Percentiles rank a stretch among this genome's conserved stretches.
Evolutionary conservation across 2,888 invertebrate genomes (phyloP).

Genomic region (Piscicola geometra): DNA sequence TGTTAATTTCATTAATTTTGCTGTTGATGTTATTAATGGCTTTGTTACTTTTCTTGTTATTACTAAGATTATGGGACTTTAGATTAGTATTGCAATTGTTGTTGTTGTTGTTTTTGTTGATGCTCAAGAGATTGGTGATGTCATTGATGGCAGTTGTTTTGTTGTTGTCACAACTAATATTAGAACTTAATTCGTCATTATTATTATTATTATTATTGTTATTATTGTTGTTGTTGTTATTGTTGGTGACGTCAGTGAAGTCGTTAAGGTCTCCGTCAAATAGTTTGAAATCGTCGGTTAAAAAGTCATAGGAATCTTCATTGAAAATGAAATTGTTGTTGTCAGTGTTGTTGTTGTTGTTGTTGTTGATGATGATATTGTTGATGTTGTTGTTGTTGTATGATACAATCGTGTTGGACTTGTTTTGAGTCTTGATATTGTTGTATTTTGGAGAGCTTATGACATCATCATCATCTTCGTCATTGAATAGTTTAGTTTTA

Average conservation of each 20-base stretch:
- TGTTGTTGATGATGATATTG: not conserved
- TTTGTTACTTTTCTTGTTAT: no score
- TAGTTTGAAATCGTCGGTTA: not conserved
- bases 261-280: conserved; percentile 1
- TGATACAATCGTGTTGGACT: not conserved
- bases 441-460: not conserved
- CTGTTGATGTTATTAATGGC: no score
- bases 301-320: conserved; percentile 1
- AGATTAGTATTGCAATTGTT: not conserved
- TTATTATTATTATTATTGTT: not conserved
- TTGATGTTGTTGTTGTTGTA: not conserved
- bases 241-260: not conserved
- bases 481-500: not conserved
- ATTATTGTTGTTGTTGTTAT: not conserved
- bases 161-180: not conserved
- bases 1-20: no score
- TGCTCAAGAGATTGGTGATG: not conserved
- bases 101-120: not conserved
- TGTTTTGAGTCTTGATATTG: not conserved
- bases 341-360: not conserved
- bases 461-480: not conserved
- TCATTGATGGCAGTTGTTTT: not conserved
- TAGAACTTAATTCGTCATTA: not conserved
- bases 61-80: no score
- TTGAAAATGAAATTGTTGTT: not conserved